Evolutionary conservation across 2,797 vertebrate genomes (phyloP), one percentile per base, ranked within the genome.

Genomic region (Acrossocheilus wenchowensis): DNA sequence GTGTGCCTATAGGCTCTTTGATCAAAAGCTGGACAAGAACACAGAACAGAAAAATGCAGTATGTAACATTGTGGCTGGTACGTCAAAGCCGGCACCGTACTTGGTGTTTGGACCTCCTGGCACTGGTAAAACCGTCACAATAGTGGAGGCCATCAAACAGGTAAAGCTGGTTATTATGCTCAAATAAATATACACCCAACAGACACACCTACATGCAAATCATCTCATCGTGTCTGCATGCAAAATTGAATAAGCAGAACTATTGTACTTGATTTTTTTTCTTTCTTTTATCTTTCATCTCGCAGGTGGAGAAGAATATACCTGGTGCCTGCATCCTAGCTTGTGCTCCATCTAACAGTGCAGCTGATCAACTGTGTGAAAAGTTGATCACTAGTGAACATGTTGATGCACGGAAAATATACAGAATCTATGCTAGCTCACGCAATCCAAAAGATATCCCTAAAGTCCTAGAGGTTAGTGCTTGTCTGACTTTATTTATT

Each of bases 91-190:
- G 0, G 97, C 98, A 6, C 98, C 98, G 0, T 99, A 99, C 91
- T 93, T 99, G 90, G 94, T 99, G 88, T 99, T 99, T 41, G 98
- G 98, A 0, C 98, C 98, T 23, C 98, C 98, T 0, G 98, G 98
- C 64, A 99, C 98, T 0, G 98, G 98, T 69, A 99, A 99, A 94
- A 99, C 98, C 0, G 97, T 99, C 90, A 99, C 98, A 0, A 0
- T 99, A 69, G 97, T 99, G 81, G 98, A 99, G 85, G 96, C 98
- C 87, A 98, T 99, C 91, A 98, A 98, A 88, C 98, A 99, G 96
- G 97, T 97, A 34, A 39, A 52, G 8, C 26, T 77, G 26, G n/a
- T 77, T 86, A 71, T 43, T 66, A 3, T 71, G 19, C 2, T 62
- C 43, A 52, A 54, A 9, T 64, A 19, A 62, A 60, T 39, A 19